Evolutionary conservation across 2,888 invertebrate species (phyloP).

Genomic region (Leuctra nigra): DNA sequence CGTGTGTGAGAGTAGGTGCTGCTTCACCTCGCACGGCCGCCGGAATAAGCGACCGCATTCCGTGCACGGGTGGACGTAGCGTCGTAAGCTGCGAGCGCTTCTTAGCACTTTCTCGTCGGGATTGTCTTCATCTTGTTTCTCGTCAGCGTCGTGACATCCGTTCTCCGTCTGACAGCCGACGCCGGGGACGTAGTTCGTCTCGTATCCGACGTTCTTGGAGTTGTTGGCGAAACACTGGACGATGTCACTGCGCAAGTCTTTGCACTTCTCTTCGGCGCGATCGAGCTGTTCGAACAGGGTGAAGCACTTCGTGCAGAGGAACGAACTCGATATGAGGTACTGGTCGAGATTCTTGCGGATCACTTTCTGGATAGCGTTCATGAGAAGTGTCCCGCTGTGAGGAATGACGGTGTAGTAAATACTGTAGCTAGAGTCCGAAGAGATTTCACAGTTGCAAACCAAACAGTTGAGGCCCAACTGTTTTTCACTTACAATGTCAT

Average conservation of each 20-base stretch:
- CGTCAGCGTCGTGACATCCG: slow-evolving; percentile 3
- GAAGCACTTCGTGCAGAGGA: slow-evolving; percentile 30
- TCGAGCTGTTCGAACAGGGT: slow-evolving; percentile 30
- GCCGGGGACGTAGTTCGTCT: slow-evolving; percentile 25
- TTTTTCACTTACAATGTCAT: slow-evolving; percentile 21
- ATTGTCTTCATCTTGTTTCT: slow-evolving; percentile 8
- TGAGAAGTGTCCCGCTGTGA: slow-evolving; percentile 29
- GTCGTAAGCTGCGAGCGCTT: slow-evolving; percentile 19
- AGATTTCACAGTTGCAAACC: slow-evolving; percentile 23
- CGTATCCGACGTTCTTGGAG: slow-evolving; percentile 23
- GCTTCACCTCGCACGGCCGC: slow-evolving; percentile 27
- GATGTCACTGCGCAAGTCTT: slow-evolving; percentile 27
- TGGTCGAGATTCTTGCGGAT: slow-evolving; percentile 22
- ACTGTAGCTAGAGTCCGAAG: slow-evolving; percentile 24
- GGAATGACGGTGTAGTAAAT: slow-evolving; percentile 30
- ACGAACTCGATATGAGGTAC: slow-evolving; percentile 22
- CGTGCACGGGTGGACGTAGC: slow-evolving; percentile 27
- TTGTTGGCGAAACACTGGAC: slow-evolving; percentile 24
- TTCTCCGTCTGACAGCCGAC: slow-evolving; percentile 28
- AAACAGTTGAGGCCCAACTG: slow-evolving; percentile 23
- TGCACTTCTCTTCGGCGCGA: slow-evolving; percentile 29
- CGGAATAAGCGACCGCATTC: slow-evolving; percentile 26
- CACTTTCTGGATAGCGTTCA: slow-evolving; percentile 29
- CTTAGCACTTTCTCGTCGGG: background rate
- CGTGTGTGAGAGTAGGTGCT: slow-evolving; percentile 27